Base-by-base conservation (phyloP, 2,888 invertebrate genomes). In the Ornithoptera alexandrae region DNA sequence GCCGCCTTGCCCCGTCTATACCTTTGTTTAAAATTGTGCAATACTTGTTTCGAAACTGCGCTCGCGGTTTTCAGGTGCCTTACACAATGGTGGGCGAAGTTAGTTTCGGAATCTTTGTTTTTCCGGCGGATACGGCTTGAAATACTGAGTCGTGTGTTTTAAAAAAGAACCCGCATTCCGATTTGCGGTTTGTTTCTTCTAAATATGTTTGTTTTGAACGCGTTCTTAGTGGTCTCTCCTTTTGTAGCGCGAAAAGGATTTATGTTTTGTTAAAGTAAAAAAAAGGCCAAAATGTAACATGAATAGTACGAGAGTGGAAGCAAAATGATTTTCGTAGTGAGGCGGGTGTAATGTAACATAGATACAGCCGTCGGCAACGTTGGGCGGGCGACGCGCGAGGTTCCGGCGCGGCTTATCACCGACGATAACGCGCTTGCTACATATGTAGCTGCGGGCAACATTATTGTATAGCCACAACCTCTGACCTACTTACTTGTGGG, bases 21-120 rank as follows among this genome's bases (percentile, higher is more conserved):
- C 82, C 82, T 89, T 89, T 89, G 86, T 89, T 90, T 87, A 85
- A 90, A 90, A 90, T 87, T 88, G 84, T 86, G 82, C 88, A 85
- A 86, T 88, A 82, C 85, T 88, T 86, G 86, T 87, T 89, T 83
- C 77, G 78, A 83, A 88, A 88, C 84, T 85, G 83, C 83, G 82
- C 79, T 83, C 77, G 83, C 76, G 84, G 88, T 85, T 89, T 86
- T 86, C 84, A 88, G 86, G 85, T 87, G 80, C 82, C 83, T 83
- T 82, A 83, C 77, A 85, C 83, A 88, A 88, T 86, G 81, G 81
- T 76, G 72, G 72, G 74, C 79, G 75, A 81, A 83, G 81, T 82
- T 83, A 82, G 83, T 87, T 88, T 86, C 74, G 79, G 81, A 85
- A 88, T 90, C 87, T 90, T 89, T 88, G 86, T 86, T 87, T 82